Percentiles rank a stretch among this genome's conserved stretches.
These are phyloP conservation scores for Chondrilla cf. caribensis DNA, from an alignment of 37 sponge, comb jelly and placozoan genomes.

Conservation along the genomic window DNA sequence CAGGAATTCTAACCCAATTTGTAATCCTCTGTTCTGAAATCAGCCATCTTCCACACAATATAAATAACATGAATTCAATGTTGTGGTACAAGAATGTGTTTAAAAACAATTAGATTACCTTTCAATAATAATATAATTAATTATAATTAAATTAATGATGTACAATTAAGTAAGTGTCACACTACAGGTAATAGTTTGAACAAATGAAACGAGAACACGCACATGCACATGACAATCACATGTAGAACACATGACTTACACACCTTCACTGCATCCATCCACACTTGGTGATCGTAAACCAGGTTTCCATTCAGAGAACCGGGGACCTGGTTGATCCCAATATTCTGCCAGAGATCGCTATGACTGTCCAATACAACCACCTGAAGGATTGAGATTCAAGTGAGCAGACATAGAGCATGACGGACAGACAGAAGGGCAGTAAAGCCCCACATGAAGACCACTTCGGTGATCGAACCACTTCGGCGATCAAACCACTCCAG, in stretches of 20 bases:
- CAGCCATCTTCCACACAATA: too few relatives aligned
- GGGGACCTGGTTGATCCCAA: slow-evolving; percentile 36
- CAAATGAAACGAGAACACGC: too few relatives aligned
- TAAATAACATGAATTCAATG: too few relatives aligned
- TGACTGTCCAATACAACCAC: slow-evolving; percentile 35
- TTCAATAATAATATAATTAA: neutral
- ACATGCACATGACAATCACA: too few relatives aligned
- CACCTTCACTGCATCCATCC: slow-evolving; percentile 48
- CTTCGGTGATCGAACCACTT: neutral
- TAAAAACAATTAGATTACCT: too few relatives aligned
- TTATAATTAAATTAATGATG: too few relatives aligned
- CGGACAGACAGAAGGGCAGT: neutral
- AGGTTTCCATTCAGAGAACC: slow-evolving; percentile 4
- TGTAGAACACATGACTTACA: slow-evolving; percentile 23
- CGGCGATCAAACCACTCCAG: too few relatives aligned
- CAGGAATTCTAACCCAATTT: too few relatives aligned
- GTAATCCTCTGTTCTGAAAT: too few relatives aligned
- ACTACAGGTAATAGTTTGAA: too few relatives aligned
- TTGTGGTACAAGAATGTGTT: too few relatives aligned
- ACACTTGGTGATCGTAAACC: slow-evolving; percentile 23
- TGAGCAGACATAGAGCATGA: neutral
- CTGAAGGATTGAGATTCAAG: neutral
- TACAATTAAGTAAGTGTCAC: too few relatives aligned
- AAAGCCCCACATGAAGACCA: neutral
- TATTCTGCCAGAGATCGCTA: slow-evolving; percentile 43